Evolutionary conservation across 2,113 vertebrate genomes (phyloP).

Genomic region (Myotis brandtii): DNA sequence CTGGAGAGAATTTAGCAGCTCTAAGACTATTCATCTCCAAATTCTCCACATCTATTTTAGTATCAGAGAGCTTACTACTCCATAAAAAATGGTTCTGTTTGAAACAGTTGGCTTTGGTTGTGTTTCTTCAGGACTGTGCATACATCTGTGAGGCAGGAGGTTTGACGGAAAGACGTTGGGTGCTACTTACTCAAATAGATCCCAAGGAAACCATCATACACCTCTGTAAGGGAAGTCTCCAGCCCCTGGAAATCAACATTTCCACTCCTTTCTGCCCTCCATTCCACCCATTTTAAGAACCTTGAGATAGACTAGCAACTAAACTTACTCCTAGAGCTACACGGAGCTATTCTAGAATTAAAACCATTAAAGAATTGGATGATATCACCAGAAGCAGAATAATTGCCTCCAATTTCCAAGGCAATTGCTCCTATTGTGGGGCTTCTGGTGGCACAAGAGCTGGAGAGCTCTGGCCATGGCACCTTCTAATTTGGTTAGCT

Average conservation of each 20-base stretch:
- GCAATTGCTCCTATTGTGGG: constrained; percentile 62
- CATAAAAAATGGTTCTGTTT: constrained; percentile 66
- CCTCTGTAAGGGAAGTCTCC: constrained; percentile 51
- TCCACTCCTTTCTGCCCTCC: constrained; percentile 2
- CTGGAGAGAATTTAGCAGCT: constrained; percentile 49
- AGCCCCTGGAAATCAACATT: not conserved
- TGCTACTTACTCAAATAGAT: constrained; percentile 46
- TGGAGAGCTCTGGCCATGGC: not conserved
- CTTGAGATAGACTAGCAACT: constrained; percentile 38
- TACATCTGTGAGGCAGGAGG: constrained; percentile 63
- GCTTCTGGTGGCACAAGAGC: not conserved
- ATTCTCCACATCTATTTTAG: constrained; percentile 66
- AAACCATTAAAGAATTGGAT: constrained; percentile 60
- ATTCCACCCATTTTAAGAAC: constrained; percentile 31
- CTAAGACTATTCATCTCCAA: constrained; percentile 68
- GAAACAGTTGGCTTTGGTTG: constrained; percentile 46
- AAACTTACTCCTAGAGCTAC: constrained; percentile 60
- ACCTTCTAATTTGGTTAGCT: not conserved
- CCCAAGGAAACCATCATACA: not conserved
- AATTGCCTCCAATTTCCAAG: constrained; percentile 66
- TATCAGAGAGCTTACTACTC: constrained; percentile 59
- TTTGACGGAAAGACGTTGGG: constrained; percentile 49
- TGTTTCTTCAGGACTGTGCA: constrained; percentile 20
- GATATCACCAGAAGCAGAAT: constrained; percentile 53
- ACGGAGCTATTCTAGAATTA: constrained; percentile 55